Percentiles rank a stretch among this genome's conserved stretches.
phyloP scores from a whole-genome alignment of 2,113 vertebrate species.

The Xenopus borealis region DNA sequence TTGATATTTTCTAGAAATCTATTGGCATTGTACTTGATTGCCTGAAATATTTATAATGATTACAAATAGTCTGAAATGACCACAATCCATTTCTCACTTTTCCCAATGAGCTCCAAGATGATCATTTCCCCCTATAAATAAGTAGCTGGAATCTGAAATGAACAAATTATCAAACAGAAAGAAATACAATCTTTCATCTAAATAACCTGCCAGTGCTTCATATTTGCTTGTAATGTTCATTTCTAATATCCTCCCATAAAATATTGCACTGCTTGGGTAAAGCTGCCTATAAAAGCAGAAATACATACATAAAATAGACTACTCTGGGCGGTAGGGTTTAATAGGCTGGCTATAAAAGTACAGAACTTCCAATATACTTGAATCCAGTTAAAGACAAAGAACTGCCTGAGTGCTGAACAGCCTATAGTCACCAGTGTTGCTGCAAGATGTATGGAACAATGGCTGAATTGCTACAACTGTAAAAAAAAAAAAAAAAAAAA shows the following conservation, averaged over 20 bases:
- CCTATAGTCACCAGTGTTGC: not conserved
- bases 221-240: not conserved
- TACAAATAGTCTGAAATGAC: no score
- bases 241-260: not conserved
- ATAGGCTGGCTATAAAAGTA: conserved; percentile 9
- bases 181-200: no score
- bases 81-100: no score
- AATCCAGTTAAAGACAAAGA: conserved; percentile 3
- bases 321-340: not conserved
- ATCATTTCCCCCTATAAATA: no score
- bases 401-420: not conserved
- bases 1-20: no score
- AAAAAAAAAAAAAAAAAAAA: not conserved
- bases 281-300: not conserved
- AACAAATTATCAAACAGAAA: no score
- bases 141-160: no score
- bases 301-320: conserved; percentile 11
- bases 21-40: no score
- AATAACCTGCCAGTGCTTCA: no score
- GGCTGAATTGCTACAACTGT: not conserved
- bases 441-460: not conserved
- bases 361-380: not conserved
- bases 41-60: no score
- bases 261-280: no score
- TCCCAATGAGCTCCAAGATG: no score